Evolutionary conservation across 2,113 vertebrate species (phyloP).

Genomic region (Tachycineta bicolor): DNA sequence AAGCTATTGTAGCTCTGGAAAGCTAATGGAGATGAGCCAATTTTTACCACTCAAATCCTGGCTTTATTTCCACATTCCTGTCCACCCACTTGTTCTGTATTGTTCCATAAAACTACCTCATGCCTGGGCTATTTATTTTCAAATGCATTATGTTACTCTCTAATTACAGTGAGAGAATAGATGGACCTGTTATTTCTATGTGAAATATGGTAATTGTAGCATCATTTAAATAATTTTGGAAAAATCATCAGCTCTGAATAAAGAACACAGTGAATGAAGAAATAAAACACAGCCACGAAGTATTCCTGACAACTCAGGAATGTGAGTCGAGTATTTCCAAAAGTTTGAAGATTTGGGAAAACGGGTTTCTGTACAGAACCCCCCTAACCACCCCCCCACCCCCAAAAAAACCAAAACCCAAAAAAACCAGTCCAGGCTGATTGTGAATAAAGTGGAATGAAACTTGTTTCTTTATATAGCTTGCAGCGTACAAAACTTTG

Average conservation of each 20-base stretch:
- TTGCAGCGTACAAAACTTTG: slow-evolving; percentile 36
- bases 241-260: neutral
- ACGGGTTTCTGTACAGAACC: neutral
- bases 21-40: neutral
- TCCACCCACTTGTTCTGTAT: slow-evolving; percentile 49
- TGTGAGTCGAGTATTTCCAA: neutral
- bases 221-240: neutral
- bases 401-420: neutral
- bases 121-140: slow-evolving; percentile 51
- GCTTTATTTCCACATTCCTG: slow-evolving; percentile 12
- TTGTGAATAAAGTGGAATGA: neutral
- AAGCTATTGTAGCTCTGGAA: slow-evolving; percentile 16
- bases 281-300: neutral
- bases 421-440: neutral
- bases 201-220: slow-evolving; percentile 25
- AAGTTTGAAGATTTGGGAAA: neutral
- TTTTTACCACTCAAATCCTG: slow-evolving; percentile 16
- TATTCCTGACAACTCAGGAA: neutral
- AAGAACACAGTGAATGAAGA: slow-evolving; percentile 5
- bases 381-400: too few species aligned
- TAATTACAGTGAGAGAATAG: slow-evolving; percentile 38
- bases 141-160: slow-evolving; percentile 11
- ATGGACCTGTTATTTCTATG: neutral
- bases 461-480: slow-evolving; percentile 47
- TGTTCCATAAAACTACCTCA: slow-evolving; percentile 44